A percentile compares a stretch with the other conserved stretches of the same genome.
Evolutionary conservation across 1,140 invertebrate genomes (phyloP).

Genomic region (Anadara kagoshimensis): DNA sequence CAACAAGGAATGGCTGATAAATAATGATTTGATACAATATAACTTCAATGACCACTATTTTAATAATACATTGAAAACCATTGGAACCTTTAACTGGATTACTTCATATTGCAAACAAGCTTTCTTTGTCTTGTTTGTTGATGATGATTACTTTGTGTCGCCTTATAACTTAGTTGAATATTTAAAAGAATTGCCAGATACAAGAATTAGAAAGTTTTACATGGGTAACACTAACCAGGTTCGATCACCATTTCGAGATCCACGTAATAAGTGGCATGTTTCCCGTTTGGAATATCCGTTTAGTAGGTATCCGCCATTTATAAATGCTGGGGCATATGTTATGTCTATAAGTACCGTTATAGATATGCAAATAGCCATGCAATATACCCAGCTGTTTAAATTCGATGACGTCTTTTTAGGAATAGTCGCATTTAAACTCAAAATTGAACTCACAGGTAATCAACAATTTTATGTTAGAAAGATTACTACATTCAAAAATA

Average conservation of each 20-base stretch:
- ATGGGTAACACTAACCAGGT: neutral
- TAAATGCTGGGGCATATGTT: slow-evolving; percentile 13
- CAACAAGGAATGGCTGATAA: neutral
- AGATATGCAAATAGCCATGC: slow-evolving; percentile 2
- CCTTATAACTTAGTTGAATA: slow-evolving; percentile 1
- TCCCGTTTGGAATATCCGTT: slow-evolving; percentile 7
- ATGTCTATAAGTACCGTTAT: neutral
- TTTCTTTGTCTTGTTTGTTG: slow-evolving; percentile 18
- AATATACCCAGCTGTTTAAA: slow-evolving; percentile 10
- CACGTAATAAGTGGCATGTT: slow-evolving; percentile 16
- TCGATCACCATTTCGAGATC: neutral
- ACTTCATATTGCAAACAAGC: slow-evolving; percentile 8
- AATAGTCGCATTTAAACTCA: slow-evolving; percentile 15
- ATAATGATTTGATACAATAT: slow-evolving; percentile 24
- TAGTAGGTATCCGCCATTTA: slow-evolving; percentile 18
- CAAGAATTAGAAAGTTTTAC: neutral
- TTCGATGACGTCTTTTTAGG: slow-evolving; percentile 20
- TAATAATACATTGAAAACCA: slow-evolving; percentile 28
- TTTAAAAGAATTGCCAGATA: neutral
- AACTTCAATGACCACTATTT: slow-evolving; percentile 28
- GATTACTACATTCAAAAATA: too few species aligned
- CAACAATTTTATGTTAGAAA: too few species aligned
- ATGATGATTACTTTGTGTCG: slow-evolving; percentile 26
- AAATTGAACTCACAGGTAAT: slow-evolving; percentile 9
- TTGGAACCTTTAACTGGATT: slow-evolving; percentile 24